These are phyloP conservation scores for Hippoglossus stenolepis DNA, from an alignment of 2,113 vertebrate species.

Conservation along the genomic window DNA sequence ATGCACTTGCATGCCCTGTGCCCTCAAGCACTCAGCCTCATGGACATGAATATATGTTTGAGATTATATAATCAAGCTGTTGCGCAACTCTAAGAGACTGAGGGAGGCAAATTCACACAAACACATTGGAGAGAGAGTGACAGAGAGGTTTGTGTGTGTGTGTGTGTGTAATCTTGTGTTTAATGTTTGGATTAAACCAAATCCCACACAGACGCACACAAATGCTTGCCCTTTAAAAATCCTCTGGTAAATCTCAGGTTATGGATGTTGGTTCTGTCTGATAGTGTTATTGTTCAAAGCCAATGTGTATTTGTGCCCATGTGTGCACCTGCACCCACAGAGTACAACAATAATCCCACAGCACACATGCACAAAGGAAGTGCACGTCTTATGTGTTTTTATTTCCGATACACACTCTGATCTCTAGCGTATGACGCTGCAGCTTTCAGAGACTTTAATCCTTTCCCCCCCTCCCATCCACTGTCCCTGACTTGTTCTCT, in stretches of 20 bases:
- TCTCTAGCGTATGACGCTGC: slow-evolving; percentile 16
- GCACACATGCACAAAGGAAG: slow-evolving; percentile 28
- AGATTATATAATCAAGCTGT: slow-evolving; percentile 81
- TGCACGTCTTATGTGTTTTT: not conserved
- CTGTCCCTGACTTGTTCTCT: not conserved
- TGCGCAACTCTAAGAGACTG: slow-evolving; percentile 70
- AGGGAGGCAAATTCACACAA: slow-evolving; percentile 43
- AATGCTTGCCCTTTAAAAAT: slow-evolving; percentile 62
- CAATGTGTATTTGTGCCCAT: slow-evolving; percentile 36
- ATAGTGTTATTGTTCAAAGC: slow-evolving; percentile 58
- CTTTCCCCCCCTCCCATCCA: slow-evolving; percentile 16
- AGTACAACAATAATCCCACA: slow-evolving; percentile 18
- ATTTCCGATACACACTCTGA: slow-evolving; percentile 13
- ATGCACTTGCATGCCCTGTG: slow-evolving; percentile 52
- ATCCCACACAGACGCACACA: slow-evolving; percentile 34
- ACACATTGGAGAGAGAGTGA: slow-evolving; percentile 15
- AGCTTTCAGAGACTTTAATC: slow-evolving; percentile 53
- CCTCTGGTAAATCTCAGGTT: slow-evolving; percentile 66
- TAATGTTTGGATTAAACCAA: slow-evolving; percentile 79
- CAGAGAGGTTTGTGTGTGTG: slow-evolving; percentile 5
- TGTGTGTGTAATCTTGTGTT: slow-evolving; percentile 50
- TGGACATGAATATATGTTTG: slow-evolving; percentile 78
- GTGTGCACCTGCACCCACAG: slow-evolving; percentile 32
- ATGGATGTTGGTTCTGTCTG: slow-evolving; percentile 56
- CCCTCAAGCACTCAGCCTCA: slow-evolving; percentile 63